Base-by-base conservation (phyloP, 2,797 vertebrate genomes). In the Gambusia yucatana region DNA sequence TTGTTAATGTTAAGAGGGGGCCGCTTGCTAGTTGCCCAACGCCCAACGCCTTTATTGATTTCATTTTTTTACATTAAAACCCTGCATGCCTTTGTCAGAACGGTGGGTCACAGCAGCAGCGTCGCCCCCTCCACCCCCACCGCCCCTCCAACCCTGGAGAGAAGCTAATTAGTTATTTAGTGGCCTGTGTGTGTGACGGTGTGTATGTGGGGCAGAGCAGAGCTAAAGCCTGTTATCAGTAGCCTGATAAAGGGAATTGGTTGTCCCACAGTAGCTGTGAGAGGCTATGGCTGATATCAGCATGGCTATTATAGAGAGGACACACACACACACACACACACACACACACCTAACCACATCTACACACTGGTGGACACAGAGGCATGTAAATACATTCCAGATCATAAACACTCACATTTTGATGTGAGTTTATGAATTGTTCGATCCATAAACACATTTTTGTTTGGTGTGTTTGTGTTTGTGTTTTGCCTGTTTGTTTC, bases 1-100 rank as follows among this genome's bases (percentile, higher is more conserved):
- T 96, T 97, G 96, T 96, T 96, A 96, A 97, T 96, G 96, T 97
- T 97, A 96, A 96, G 95, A 95, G 96, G 96, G 89, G 91, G 90
- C 85, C 67, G 77, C 39, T 89, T 87, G 87, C 89, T 90, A 89
- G 86, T 90, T 90, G 91, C 91, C 89, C 82, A 30, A 85, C 81
- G 71, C 91, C 94, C 95, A 95, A 95, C 95, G 93, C 95, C 96
- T 95, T 96, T 97, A 97, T 96, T 95, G 94, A 97, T 97, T 96
- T 95, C 94, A 97, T 97, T 96, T 95, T 94, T 92, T 94, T 96
- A 94, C 92, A 93, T 95, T 95, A 95, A 95, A 96, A 95, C 82
- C 78, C 89, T 84, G 90, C 83, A 77, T 89, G 92, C 88, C 89
- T 92, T 92, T 92, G 91, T 92, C 88, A 90, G 80, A 84, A 77